phyloP scores from a whole-genome alignment of 1,140 invertebrate genomes.

The Holcopasites calliopsidis region DNA sequence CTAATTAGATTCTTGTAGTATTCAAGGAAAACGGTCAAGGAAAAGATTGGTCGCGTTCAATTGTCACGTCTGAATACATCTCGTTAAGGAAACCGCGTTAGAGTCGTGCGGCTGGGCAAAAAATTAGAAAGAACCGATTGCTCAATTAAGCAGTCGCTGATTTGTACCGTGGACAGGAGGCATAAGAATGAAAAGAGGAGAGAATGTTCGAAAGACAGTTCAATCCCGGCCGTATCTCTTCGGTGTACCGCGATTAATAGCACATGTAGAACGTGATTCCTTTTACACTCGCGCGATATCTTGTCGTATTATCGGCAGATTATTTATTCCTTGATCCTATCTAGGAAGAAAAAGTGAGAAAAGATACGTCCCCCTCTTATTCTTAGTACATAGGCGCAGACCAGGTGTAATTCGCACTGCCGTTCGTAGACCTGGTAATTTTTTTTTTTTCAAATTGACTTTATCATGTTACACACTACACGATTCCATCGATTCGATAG shows the following conservation, averaged over 20 bases:
- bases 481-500: constrained; percentile 1
- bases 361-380: background rate
- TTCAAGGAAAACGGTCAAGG: too few relatives aligned
- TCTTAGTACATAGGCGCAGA: background rate
- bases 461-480: background rate
- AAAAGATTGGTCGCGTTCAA: too few relatives aligned
- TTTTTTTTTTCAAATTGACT: constrained; percentile 1
- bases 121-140: constrained; percentile 36
- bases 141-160: constrained; percentile 33
- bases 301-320: constrained; percentile 1
- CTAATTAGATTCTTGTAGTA: too few relatives aligned
- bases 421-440: background rate
- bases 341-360: background rate
- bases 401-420: background rate
- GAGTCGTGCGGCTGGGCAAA: background rate
- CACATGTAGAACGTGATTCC: background rate
- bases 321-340: background rate
- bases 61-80: constrained; percentile 7
- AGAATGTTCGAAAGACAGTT: constrained; percentile 30
- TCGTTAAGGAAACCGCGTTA: background rate
- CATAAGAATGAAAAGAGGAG: constrained; percentile 13
- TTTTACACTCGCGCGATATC: background rate
- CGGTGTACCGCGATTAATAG: background rate
- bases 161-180: background rate
- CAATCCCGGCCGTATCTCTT: constrained; percentile 27